phyloP scores from a whole-genome alignment of 2,113 vertebrate species.

The Antidorcas marsupialis region DNA sequence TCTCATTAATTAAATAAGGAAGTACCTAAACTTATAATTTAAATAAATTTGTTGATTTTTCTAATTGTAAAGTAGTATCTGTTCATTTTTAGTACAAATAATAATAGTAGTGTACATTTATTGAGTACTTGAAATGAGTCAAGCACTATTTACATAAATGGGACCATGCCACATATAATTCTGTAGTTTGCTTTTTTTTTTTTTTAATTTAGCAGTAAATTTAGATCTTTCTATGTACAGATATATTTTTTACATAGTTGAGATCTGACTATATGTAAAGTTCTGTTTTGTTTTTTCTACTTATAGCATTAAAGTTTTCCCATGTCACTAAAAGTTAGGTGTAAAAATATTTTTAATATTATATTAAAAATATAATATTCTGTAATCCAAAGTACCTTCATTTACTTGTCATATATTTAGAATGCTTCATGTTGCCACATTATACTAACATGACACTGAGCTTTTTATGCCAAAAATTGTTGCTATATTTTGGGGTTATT shows the following conservation, averaged over 20 bases:
- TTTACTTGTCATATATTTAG: slow-evolving; percentile 11
- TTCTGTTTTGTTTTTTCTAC: slow-evolving; percentile 16
- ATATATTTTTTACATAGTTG: neutral
- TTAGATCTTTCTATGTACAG: neutral
- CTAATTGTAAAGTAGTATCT: neutral
- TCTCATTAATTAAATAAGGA: slow-evolving; percentile 32
- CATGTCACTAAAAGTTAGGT: neutral
- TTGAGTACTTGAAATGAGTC: slow-evolving; percentile 18
- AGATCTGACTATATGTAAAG: neutral
- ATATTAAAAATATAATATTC: neutral
- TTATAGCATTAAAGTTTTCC: slow-evolving; percentile 1
- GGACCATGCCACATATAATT: neutral
- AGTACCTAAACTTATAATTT: neutral
- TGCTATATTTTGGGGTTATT: neutral
- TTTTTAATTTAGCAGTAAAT: neutral
- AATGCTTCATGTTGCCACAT: neutral
- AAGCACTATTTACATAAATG: neutral
- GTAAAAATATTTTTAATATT: slow-evolving; percentile 38
- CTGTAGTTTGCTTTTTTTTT: neutral
- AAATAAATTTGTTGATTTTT: slow-evolving; percentile 26
- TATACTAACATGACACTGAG: neutral
- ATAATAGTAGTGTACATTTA: slow-evolving; percentile 15
- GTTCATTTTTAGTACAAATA: neutral
- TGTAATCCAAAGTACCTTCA: neutral
- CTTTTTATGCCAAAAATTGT: neutral